These are phyloP conservation scores for Cyanoramphus novaezelandiae DNA, from an alignment of 2,113 vertebrate genomes.

Conservation along the genomic window DNA sequence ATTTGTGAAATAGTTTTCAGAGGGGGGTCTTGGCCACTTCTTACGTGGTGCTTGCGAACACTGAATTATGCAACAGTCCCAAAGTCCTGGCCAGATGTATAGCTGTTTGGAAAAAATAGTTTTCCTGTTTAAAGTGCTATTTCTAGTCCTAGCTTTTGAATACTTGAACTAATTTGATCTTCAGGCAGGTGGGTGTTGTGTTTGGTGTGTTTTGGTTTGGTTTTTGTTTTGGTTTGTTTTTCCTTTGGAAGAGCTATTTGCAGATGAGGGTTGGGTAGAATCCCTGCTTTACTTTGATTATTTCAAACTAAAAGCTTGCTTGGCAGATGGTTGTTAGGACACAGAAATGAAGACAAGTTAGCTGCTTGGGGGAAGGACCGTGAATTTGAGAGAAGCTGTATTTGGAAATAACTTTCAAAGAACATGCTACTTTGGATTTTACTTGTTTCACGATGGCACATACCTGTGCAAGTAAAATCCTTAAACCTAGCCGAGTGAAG, in stretches of 20 bases:
- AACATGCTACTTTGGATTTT: not conserved
- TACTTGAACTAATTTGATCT: not conserved
- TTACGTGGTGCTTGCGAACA: not conserved
- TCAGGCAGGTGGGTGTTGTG: not conserved
- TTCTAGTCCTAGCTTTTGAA: not conserved
- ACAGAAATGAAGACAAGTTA: not conserved
- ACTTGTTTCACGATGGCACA: not conserved
- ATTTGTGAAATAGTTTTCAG: not conserved
- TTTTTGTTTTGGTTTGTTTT: not conserved
- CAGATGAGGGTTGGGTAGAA: not conserved
- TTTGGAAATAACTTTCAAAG: not conserved
- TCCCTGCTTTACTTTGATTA: not conserved
- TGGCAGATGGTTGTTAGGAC: constrained; percentile 9
- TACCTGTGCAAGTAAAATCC: not conserved
- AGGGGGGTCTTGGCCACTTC: not conserved
- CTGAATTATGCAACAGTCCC: not conserved
- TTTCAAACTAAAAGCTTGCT: not conserved
- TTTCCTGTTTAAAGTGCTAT: not conserved
- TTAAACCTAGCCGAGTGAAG: not conserved
- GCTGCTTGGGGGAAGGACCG: not conserved
- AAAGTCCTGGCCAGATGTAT: not conserved
- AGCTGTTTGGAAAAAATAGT: not conserved
- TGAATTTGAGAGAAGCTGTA: not conserved
- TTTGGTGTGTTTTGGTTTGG: not conserved
- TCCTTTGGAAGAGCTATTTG: not conserved